phyloP scores from a whole-genome alignment of 2,888 invertebrate genomes.

The Tortrix viridana region DNA sequence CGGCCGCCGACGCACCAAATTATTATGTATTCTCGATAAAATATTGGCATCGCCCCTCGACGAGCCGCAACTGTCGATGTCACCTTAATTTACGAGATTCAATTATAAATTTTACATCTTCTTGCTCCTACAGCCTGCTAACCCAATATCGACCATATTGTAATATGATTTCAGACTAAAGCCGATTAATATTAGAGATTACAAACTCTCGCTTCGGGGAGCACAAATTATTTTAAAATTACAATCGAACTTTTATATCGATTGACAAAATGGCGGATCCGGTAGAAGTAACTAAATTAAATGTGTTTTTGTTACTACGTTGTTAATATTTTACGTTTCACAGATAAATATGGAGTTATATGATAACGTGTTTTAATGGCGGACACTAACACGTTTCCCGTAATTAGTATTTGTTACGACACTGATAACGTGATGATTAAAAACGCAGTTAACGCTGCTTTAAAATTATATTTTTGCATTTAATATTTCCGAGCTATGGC shows the following conservation, averaged over 20 bases:
- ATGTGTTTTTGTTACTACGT: slow-evolving; percentile 39
- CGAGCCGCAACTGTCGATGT: slow-evolving; percentile 83
- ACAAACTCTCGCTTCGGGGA: slow-evolving; percentile 39
- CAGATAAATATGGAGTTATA: slow-evolving; percentile 60
- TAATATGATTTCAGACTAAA: neutral
- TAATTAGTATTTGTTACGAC: slow-evolving; percentile 70
- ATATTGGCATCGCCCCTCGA: slow-evolving; percentile 70
- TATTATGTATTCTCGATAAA: slow-evolving; percentile 65
- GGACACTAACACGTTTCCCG: slow-evolving; percentile 67
- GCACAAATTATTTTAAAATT: slow-evolving; percentile 42
- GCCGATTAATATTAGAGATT: slow-evolving; percentile 42
- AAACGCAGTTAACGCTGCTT: slow-evolving; percentile 39
- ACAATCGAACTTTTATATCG: slow-evolving; percentile 33
- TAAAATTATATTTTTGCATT: slow-evolving; percentile 20
- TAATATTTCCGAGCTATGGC: slow-evolving; percentile 8
- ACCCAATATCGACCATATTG: slow-evolving; percentile 26
- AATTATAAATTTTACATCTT: slow-evolving; percentile 82
- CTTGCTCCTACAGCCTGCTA: slow-evolving; percentile 37
- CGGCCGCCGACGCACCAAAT: neutral
- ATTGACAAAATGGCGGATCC: slow-evolving; percentile 14
- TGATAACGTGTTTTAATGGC: slow-evolving; percentile 64
- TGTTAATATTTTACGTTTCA: slow-evolving; percentile 52
- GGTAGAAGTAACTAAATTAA: slow-evolving; percentile 2
- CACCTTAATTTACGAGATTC: slow-evolving; percentile 84
- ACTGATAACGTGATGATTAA: slow-evolving; percentile 72